phyloP scores from a whole-genome alignment of 2,797 vertebrate genomes.

The Muraenolepis orangiensis region DNA sequence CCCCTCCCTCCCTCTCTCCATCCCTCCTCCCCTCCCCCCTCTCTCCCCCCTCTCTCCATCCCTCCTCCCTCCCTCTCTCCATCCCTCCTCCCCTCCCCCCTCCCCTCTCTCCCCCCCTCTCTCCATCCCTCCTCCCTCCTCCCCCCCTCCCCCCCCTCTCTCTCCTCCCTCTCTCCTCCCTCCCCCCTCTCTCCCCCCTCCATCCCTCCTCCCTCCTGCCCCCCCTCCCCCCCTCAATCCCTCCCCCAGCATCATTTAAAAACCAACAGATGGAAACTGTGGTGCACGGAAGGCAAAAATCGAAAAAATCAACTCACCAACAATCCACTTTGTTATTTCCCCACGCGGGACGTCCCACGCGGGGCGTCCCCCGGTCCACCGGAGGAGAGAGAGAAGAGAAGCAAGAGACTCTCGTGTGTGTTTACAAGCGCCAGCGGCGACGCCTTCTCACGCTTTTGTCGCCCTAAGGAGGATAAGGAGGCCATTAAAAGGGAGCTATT shows the following conservation, averaged over 20 bases:
- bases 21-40: constrained; percentile 18
- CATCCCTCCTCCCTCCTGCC: constrained; percentile 30
- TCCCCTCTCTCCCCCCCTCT: constrained; percentile 9
- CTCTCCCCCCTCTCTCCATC: constrained; percentile 14
- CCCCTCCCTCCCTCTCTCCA: constrained; percentile 7
- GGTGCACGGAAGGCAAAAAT: constrained; percentile 18
- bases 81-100: no score
- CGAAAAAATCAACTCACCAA: constrained; percentile 27
- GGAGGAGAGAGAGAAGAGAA: no score
- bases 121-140: constrained; percentile 23
- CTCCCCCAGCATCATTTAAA: constrained; percentile 33
- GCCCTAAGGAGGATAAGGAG: not conserved
- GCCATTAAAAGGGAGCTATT: not conserved
- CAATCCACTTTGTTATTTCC: constrained; percentile 21
- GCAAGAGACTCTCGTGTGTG: not conserved
- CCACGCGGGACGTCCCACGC: not conserved
- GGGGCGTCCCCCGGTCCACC: not conserved
- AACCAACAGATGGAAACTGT: constrained; percentile 52
- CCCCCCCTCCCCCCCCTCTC: no score
- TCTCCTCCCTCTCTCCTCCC: constrained; percentile 56
- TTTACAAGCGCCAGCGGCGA: constrained; percentile 16
- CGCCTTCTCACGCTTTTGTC: no score
- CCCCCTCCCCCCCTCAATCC: constrained; percentile 17
- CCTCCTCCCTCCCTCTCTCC: constrained; percentile 49
- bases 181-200: constrained; percentile 24